Evolutionary conservation across 2,888 invertebrate species (phyloP).

Genomic region (Trichopoda pennipes): DNA sequence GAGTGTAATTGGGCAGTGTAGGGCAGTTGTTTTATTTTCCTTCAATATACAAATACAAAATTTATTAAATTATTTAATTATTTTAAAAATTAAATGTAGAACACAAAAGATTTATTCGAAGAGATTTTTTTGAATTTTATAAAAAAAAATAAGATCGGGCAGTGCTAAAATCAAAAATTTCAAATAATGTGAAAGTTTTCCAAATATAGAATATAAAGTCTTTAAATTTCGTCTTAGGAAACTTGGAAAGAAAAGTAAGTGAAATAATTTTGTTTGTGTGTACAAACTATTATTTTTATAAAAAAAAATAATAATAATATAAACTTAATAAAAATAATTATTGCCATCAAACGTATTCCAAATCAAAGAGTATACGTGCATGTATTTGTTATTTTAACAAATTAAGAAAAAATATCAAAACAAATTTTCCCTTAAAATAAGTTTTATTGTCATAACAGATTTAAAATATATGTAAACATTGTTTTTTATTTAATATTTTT

Average conservation of each 20-base stretch:
- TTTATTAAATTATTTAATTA: constrained; percentile 51
- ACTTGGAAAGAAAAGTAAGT: constrained; percentile 23
- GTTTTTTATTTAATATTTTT: too few species aligned
- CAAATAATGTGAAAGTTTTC: constrained; percentile 32
- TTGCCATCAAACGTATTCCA: constrained; percentile 51
- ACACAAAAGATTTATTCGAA: constrained; percentile 45
- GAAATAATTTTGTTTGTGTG: constrained; percentile 41
- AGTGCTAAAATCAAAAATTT: constrained; percentile 57
- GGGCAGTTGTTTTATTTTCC: constrained; percentile 63
- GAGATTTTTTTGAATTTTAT: constrained; percentile 44
- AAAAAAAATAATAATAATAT: constrained; percentile 21
- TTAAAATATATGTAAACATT: background rate
- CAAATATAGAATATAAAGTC: constrained; percentile 40
- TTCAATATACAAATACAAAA: constrained; percentile 60
- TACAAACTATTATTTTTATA: constrained; percentile 50
- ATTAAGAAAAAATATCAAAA: constrained; percentile 42
- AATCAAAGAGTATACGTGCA: constrained; percentile 25
- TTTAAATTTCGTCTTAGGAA: constrained; percentile 53
- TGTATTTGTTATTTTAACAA: constrained; percentile 37
- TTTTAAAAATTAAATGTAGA: constrained; percentile 41
- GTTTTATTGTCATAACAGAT: too few species aligned
- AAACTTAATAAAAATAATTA: constrained; percentile 61
- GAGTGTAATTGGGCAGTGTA: constrained; percentile 66
- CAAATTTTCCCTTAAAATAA: background rate
- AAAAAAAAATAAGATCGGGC: constrained; percentile 47